Evolutionary conservation across 64 coral and sea anemone species (phyloP), one percentile per base, ranked within the genome.

Genomic region (Pachyseris speciosa): DNA sequence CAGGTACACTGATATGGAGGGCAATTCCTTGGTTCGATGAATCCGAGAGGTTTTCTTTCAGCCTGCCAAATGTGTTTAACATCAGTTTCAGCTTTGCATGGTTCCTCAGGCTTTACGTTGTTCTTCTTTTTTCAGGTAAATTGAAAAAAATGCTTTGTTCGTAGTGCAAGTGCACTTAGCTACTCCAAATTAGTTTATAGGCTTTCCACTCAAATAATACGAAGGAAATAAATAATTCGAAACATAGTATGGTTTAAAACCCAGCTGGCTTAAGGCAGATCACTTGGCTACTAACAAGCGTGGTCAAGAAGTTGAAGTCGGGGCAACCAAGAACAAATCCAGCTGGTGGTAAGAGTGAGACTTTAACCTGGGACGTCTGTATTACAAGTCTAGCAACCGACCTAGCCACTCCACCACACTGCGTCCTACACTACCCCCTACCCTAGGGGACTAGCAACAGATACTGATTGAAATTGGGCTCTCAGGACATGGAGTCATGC

Each of bases 31-130:
- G 79, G 32, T 22, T 90, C 36, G 87, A 90, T 42, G 33, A 90
- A 53, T 78, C 87, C 2, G 72, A 90, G 87, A 80, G 87, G n/a
- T 90, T 90, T 40, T 90, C 87, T 65, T 42, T 90, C 65, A 40
- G 15, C 27, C 58, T 90, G 11, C 87, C 87, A 42, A 90, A 90
- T 68, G 41, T 29, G 49, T 68, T 90, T 52, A 90, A 90, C 58
- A 80, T 90, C 39, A 80, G 74, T 63, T 89, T 89, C 52, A 89
- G 72, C 42, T 89, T 89, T 89, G 29, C 87, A 43, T 60, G 73
- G 24, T 89, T 64, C 57, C 87, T 89, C 7, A 89, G 50, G n/a
- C 24, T 89, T 15, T 78, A 89, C 72, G 72, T 89, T 36, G 12
- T 75, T 25, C 66, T 89, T 43, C 33, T 89, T 1, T 36, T 89